A percentile compares a stretch with the other conserved stretches of the same genome.
Evolutionary conservation across 2,797 vertebrate genomes (phyloP).

Genomic region (Hyperoplus immaculatus): DNA sequence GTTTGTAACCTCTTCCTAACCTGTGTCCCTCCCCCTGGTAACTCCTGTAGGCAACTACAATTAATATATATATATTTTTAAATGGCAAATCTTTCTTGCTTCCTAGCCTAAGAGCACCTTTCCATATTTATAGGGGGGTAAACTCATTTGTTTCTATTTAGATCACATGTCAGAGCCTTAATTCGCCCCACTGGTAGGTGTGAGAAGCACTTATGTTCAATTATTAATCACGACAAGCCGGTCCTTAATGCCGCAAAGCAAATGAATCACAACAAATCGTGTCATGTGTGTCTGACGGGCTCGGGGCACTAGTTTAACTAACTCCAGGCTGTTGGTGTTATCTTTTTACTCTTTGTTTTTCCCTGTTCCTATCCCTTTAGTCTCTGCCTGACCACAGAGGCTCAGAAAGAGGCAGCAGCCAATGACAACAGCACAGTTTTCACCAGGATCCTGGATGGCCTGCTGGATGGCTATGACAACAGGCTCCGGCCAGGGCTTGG

Average conservation of each 20-base stretch:
- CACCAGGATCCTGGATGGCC: constrained; percentile 93
- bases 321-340: neutral
- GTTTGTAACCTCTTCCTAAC: constrained; percentile 14
- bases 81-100: too few species aligned
- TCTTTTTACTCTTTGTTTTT: neutral
- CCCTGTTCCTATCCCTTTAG: constrained; percentile 37
- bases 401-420: constrained; percentile 63
- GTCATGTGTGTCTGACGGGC: constrained; percentile 29
- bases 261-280: constrained; percentile 58
- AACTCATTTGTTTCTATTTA: constrained; percentile 61
- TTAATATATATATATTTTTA: too few species aligned
- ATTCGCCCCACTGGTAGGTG: constrained; percentile 59
- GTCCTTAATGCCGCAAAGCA: constrained; percentile 28
- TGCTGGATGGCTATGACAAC: constrained; percentile 94
- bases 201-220: constrained; percentile 52
- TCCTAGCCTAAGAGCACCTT: neutral
- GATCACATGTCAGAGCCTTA: constrained; percentile 50
- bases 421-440: constrained; percentile 94
- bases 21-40: neutral
- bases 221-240: constrained; percentile 63
- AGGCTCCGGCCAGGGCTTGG: constrained; percentile 92
- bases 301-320: constrained; percentile 15
- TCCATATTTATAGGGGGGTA: constrained; percentile 17
- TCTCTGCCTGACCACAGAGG: constrained; percentile 56
- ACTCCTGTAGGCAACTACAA: neutral